phyloP scores from a whole-genome alignment of 1,140 invertebrate species.

The Platyscapa corneri region DNA sequence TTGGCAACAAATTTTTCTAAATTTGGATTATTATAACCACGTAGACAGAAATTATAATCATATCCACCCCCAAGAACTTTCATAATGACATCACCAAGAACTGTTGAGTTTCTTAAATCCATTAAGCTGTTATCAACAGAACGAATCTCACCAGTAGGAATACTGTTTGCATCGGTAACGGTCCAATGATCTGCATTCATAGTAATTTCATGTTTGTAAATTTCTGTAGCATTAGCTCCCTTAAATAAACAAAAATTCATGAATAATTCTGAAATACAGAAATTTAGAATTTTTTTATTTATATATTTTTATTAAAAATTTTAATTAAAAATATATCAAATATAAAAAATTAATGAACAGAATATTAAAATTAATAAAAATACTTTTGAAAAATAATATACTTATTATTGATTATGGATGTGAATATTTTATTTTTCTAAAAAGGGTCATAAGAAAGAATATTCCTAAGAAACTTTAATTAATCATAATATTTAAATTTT shows the following conservation, averaged over 20 bases:
- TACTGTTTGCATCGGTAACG: conserved; percentile 81
- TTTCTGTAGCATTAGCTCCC: conserved; percentile 70
- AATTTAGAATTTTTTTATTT: too few species aligned
- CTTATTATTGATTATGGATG: too few species aligned
- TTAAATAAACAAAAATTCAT: conserved; percentile 60
- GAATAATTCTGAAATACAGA: too few species aligned
- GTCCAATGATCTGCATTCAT: conserved; percentile 87
- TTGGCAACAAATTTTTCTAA: conserved; percentile 68
- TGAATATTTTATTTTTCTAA: too few species aligned
- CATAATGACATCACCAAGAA: conserved; percentile 74
- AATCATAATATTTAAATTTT: too few species aligned
- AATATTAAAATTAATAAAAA: too few species aligned
- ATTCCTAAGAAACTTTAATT: too few species aligned
- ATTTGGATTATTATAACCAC: conserved; percentile 39
- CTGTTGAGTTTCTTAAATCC: conserved; percentile 76
- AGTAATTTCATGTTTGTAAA: conserved; percentile 83
- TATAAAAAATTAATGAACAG: too few species aligned
- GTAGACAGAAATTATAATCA: conserved; percentile 82
- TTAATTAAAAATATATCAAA: too few species aligned
- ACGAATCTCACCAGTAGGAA: conserved; percentile 86
- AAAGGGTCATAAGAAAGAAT: too few species aligned
- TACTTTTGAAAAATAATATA: too few species aligned
- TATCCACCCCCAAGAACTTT: conserved; percentile 76
- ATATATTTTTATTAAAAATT: too few species aligned
- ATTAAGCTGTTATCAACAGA: conserved; percentile 76